Evolutionary conservation across 2,113 vertebrate species (phyloP).

Genomic region (Embiotoca jacksoni): DNA sequence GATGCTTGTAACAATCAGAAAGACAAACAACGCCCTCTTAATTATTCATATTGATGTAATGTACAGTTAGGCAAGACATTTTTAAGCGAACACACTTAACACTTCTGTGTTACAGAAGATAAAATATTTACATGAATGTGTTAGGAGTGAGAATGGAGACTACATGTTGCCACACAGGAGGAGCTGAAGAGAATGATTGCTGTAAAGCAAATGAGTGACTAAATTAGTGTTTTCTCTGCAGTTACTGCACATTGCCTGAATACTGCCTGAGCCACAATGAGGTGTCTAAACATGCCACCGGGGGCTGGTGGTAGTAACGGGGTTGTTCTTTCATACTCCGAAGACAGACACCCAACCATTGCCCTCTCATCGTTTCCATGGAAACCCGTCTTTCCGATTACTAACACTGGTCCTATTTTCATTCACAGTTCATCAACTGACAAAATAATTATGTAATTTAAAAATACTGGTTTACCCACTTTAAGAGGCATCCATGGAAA

Average conservation of each 20-base stretch:
- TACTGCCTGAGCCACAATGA: constrained; percentile 22
- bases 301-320: neutral
- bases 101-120: constrained; percentile 19
- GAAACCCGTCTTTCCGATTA: neutral
- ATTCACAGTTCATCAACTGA: neutral
- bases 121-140: constrained; percentile 29
- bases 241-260: neutral
- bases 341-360: neutral
- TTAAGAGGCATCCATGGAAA: neutral
- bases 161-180: neutral
- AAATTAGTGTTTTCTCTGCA: constrained; percentile 46
- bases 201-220: constrained; percentile 24
- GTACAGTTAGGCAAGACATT: neutral
- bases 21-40: constrained; percentile 36
- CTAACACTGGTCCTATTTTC: neutral
- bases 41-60: constrained; percentile 19
- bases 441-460: neutral
- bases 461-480: neutral
- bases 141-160: neutral
- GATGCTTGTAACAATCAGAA: constrained; percentile 7
- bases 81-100: neutral
- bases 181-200: neutral
- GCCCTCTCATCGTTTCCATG: neutral
- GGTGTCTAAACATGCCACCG: constrained; percentile 36
- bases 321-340: constrained; percentile 13